phyloP scores from a whole-genome alignment of 2,888 invertebrate species.

The Athalia circularis region DNA sequence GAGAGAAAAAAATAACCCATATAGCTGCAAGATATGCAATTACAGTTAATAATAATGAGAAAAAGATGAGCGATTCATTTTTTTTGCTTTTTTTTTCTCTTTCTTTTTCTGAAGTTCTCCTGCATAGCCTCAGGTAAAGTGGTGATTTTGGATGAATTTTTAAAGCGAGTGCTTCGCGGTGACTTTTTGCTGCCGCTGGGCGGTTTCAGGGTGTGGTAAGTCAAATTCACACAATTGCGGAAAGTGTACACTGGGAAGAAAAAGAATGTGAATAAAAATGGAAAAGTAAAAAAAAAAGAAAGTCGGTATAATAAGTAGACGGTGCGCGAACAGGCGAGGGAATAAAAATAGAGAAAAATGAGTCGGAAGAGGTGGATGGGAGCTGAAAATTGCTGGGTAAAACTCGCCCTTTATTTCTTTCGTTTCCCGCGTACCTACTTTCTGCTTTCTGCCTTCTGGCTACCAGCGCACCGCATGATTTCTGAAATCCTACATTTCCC shows the following conservation, averaged over 20 bases:
- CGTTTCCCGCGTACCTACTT: neutral
- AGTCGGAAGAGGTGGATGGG: neutral
- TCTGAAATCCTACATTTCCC: conserved; percentile 46
- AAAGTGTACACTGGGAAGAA: neutral
- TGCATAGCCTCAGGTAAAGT: no score
- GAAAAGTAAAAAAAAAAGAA: neutral
- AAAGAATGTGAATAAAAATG: neutral
- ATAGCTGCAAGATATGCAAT: no score
- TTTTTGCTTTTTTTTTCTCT: no score
- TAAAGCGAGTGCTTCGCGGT: no score
- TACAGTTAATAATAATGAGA: no score
- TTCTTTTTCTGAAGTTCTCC: neutral
- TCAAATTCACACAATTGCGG: neutral
- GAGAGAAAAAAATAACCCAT: no score
- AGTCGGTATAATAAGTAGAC: neutral
- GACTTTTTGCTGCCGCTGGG: neutral
- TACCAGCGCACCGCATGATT: conserved; percentile 29
- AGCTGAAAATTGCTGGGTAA: conserved; percentile 29
- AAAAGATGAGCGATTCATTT: no score
- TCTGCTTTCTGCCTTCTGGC: neutral
- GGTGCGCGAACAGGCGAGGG: neutral
- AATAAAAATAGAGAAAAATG: neutral
- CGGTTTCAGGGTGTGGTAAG: neutral
- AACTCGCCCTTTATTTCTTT: neutral
- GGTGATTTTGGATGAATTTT: no score